Percentiles rank a stretch among this genome's conserved stretches.
These are phyloP conservation scores for Cinara cedri DNA, from an alignment of 2,888 invertebrate genomes.

Conservation along the genomic window DNA sequence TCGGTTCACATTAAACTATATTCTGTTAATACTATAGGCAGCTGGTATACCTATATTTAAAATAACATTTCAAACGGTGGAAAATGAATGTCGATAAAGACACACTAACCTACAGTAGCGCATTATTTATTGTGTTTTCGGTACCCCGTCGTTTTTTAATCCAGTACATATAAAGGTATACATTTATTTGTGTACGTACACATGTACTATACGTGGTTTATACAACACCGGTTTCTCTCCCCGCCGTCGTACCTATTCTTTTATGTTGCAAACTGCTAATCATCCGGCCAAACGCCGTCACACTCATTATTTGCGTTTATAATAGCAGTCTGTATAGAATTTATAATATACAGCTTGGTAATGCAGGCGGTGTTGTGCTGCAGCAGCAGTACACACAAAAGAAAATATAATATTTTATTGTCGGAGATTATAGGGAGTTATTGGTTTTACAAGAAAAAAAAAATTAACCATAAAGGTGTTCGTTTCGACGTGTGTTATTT, in stretches of 20 bases:
- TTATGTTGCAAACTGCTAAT: constrained; percentile 29
- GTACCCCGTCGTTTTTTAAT: constrained; percentile 31
- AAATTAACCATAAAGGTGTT: background rate
- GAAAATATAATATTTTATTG: background rate
- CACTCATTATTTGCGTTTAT: background rate
- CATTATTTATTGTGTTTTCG: constrained; percentile 16
- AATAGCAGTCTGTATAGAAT: background rate
- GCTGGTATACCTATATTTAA: too few relatives aligned
- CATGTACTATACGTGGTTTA: too few relatives aligned
- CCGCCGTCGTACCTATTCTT: background rate
- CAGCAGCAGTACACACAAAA: too few relatives aligned
- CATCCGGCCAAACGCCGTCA: constrained; percentile 23
- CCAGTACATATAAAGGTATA: background rate
- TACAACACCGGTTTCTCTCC: background rate
- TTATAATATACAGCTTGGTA: background rate
- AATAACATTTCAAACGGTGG: background rate
- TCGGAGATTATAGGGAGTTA: background rate
- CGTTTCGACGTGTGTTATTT: too few relatives aligned
- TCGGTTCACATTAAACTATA: too few relatives aligned
- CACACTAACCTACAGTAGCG: constrained; percentile 30
- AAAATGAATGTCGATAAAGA: background rate
- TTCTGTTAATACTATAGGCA: too few relatives aligned
- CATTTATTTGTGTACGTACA: background rate
- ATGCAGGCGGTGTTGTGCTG: too few relatives aligned
- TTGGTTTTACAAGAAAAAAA: background rate